Percentiles rank a stretch among this genome's conserved stretches.
Conservation (phyloP, 2,113 vertebrate genomes). For the Tor tambroides region DNA sequence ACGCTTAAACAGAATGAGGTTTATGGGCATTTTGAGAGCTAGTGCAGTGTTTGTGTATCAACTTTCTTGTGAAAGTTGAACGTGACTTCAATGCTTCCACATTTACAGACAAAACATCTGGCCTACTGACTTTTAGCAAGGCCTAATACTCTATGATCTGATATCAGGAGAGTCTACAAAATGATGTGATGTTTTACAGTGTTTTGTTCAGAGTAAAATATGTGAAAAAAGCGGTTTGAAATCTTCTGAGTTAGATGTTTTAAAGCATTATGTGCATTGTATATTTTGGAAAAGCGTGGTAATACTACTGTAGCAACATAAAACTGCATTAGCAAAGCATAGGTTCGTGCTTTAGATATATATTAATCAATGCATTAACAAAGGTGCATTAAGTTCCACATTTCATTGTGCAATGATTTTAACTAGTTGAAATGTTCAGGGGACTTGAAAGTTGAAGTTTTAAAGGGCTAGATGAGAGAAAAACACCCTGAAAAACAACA, state of each 20-base stretch:
- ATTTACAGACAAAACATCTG: not conserved
- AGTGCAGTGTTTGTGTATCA: not conserved
- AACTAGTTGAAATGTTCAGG: not conserved
- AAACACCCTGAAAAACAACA: not conserved
- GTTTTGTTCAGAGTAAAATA: not conserved
- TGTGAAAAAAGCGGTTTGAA: not conserved
- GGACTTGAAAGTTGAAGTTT: not conserved
- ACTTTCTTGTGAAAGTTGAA: not conserved
- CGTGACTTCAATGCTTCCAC: not conserved
- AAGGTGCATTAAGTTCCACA: not conserved
- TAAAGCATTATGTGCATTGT: not conserved
- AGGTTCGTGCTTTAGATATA: slow-evolving; percentile 5
- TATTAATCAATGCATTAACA: not conserved
- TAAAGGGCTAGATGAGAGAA: not conserved
- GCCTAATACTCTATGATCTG: not conserved
- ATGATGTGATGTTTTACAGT: not conserved
- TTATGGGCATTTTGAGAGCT: not conserved
- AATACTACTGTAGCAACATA: not conserved
- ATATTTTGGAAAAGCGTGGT: not conserved
- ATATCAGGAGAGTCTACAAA: not conserved
- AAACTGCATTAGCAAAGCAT: slow-evolving; percentile 6
- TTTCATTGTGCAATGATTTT: slow-evolving; percentile 4
- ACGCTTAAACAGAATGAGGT: not conserved
- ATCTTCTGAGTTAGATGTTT: not conserved
- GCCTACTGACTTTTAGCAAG: not conserved